Percentiles rank a stretch among this genome's conserved stretches.
These are phyloP conservation scores for Caenorhabditis sp. DNA, from an alignment of 2,888 invertebrate species.

Conservation along the genomic window DNA sequence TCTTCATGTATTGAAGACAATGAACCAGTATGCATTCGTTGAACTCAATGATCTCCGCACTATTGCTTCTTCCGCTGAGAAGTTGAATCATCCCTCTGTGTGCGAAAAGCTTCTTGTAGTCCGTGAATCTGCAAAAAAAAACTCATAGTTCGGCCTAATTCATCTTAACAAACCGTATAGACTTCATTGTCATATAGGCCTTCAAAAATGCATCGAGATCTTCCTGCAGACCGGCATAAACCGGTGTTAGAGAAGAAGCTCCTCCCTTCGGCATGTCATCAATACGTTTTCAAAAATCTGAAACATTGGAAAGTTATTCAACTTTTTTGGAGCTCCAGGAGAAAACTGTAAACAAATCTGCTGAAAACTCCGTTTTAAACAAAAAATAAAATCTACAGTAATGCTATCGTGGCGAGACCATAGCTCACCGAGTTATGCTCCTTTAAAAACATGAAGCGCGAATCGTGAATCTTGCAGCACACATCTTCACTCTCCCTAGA, in stretches of 20 bases:
- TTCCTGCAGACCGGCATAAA: conserved; percentile 51
- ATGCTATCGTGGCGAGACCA: neutral
- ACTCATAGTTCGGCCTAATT: neutral
- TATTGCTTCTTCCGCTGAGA: conserved; percentile 46
- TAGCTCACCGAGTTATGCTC: neutral
- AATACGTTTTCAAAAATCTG: neutral
- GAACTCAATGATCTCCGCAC: conserved; percentile 63
- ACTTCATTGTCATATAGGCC: conserved; percentile 21
- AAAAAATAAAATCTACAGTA: neutral
- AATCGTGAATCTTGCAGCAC: neutral
- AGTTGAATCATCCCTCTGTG: conserved; percentile 39
- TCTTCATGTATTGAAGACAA: conserved; percentile 48
- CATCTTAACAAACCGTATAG: neutral
- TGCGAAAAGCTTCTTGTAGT: conserved; percentile 45
- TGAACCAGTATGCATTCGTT: conserved; percentile 48
- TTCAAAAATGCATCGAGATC: conserved; percentile 44
- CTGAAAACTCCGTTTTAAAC: neutral
- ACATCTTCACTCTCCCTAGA: too few species aligned
- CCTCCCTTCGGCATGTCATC: conserved; percentile 59
- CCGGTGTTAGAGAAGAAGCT: conserved; percentile 45
- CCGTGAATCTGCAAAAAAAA: conserved; percentile 22
- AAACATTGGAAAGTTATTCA: neutral
- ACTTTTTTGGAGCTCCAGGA: neutral
- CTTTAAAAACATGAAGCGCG: conserved; percentile 11
- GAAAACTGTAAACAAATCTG: neutral